Evolutionary conservation across 2,113 vertebrate species (phyloP), one percentile per base, ranked within the genome.

Genomic region (Haplochromis burtoni): DNA sequence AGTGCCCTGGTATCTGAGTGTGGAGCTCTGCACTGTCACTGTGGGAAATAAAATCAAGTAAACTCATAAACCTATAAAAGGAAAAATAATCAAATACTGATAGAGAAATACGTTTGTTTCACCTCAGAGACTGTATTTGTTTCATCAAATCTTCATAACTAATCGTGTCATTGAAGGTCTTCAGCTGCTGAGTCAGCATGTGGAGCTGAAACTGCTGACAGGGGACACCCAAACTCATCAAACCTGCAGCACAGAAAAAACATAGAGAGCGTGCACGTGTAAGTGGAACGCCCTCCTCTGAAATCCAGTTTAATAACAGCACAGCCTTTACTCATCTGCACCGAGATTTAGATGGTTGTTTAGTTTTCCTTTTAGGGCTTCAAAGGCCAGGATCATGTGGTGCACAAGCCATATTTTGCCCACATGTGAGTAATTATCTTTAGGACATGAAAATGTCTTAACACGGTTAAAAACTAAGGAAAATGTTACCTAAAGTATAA

Each of bases 201-300:
- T n/a, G 80, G 35, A 92, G 87, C 86, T 92, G 83, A 47, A 42
- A 53, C 51, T 85, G 83, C 31, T 55, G 86, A 86, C 90, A 85
- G 1, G 86, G 87, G 40, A 88, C 59, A 4, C 26, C 59, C 92
- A 93, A 24, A 38, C 87, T 82, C 26, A 55, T 63, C 87, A 93
- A 55, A 80, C 90, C 93, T 92, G 81, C 51, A 38, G 8, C 59
- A 12, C 35, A 1, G 71, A 19, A 49, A 49, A 49, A 49, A 49
- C 10, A 49, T 0, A 0, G 45, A 78, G 4, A 47, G 40, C 17
- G 17, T 78, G 42, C 14, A 31, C 16, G 3, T 31, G 24, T 47
- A 29, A 47, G 40, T 29, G 40, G 24, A 47, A 7, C 71, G 14
- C 42, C 71, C 40, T 76, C 14, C 42, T 47, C 16, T 76, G 40